A percentile compares a stretch with the other conserved stretches of the same genome.
phyloP scores from a whole-genome alignment of 1,140 invertebrate species.

The Diplogasteroides magnus region DNA sequence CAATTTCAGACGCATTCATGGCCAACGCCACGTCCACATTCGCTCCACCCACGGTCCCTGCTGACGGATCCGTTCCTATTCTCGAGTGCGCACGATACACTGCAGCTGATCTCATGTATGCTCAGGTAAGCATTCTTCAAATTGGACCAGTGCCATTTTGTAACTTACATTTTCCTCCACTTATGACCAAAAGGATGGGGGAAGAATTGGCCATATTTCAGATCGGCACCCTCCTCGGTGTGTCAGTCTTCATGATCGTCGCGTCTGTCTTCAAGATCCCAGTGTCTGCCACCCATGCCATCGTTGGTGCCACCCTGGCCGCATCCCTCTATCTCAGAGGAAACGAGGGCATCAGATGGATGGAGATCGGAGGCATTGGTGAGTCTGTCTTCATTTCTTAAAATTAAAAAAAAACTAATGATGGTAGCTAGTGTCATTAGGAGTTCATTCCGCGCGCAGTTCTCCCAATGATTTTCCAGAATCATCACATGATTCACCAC shows the following conservation, averaged over 20 bases:
- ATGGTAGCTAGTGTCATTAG: too few relatives aligned
- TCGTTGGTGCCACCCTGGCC: slow-evolving; percentile 89
- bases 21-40: not conserved
- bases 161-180: not conserved
- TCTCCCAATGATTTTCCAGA: too few relatives aligned
- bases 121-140: not conserved
- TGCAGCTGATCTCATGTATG: slow-evolving; percentile 26
- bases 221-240: slow-evolving; percentile 61
- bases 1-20: too few relatives aligned
- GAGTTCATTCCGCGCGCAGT: too few relatives aligned
- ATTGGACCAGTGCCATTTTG: not conserved
- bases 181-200: not conserved
- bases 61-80: slow-evolving; percentile 3
- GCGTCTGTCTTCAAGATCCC: slow-evolving; percentile 87
- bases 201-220: not conserved
- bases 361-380: slow-evolving; percentile 72
- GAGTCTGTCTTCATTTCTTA: too few relatives aligned
- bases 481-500: too few relatives aligned
- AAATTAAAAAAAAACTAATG: too few relatives aligned
- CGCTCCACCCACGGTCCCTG: not conserved
- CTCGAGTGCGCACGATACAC: slow-evolving; percentile 29
- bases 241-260: slow-evolving; percentile 80
- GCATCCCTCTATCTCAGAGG: slow-evolving; percentile 85
- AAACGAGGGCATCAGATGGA: slow-evolving; percentile 74
- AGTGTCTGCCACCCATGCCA: slow-evolving; percentile 86